Evolutionary conservation across 2,113 vertebrate species (phyloP).

Genomic region (Chrysemys picta): DNA sequence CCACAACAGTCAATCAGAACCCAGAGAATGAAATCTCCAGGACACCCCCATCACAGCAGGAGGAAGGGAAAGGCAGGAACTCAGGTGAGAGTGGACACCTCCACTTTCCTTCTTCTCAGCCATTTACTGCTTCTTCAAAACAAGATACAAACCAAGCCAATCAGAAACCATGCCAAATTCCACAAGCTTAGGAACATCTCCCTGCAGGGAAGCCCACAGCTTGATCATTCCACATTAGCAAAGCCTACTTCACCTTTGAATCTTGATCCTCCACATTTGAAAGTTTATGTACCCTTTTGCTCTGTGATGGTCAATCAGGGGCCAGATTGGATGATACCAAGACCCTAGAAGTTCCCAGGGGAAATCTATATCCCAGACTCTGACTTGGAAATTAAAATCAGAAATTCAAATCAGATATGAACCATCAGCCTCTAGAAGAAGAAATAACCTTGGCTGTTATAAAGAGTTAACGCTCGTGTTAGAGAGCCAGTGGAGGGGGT

Average conservation of each 20-base stretch:
- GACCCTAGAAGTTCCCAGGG: background rate
- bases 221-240: background rate
- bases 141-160: constrained; percentile 64
- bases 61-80: background rate
- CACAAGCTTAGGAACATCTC: background rate
- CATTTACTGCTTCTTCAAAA: constrained; percentile 51
- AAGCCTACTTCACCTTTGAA: background rate
- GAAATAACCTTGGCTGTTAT: background rate
- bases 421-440: background rate
- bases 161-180: constrained; percentile 72
- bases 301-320: background rate
- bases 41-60: background rate
- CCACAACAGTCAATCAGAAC: background rate
- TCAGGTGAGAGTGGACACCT: background rate
- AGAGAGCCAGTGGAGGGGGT: background rate
- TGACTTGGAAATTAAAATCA: background rate
- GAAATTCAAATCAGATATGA: background rate
- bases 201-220: background rate
- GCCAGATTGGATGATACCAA: background rate
- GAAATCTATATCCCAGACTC: constrained; percentile 3
- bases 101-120: constrained; percentile 56
- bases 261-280: background rate
- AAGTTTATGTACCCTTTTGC: background rate
- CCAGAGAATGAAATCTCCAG: background rate
- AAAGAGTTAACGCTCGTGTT: background rate